Base-by-base conservation (phyloP, 2,113 vertebrate species). In the Haemorhous mexicanus region DNA sequence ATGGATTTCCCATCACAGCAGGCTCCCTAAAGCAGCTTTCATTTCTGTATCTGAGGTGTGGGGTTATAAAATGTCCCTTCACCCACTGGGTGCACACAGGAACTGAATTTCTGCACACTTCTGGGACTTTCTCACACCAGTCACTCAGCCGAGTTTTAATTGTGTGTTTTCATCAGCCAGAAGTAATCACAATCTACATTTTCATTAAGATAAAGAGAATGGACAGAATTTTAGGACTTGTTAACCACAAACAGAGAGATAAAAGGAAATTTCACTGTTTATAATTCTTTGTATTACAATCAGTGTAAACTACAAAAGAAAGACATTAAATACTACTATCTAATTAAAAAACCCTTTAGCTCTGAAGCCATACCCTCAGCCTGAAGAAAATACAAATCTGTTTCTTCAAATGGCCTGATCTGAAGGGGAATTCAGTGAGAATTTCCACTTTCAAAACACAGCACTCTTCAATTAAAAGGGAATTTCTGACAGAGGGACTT, bases 161-260 rank as follows among this genome's bases (percentile, higher is more conserved):
- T 59, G 7, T 46, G 28, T 46, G 23, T 92, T 87, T 87, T 59
- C 78, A 91, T 94, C 69, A 72, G 63, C 85, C 76, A 84, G 56
- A 91, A 85, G 84, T 53, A 91, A 95, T 89, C 90, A 87, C 55
- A 89, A 80, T 87, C 84, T 90, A 50, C 69, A 30, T 66, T 91
- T 84, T 82, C 84, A 94, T 95, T 93, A 89, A 91, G 80, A 83
- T 86, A 55, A 88, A 91, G 58, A 66, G 59, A 91, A 94, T 3
- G 27, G 78, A 74, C 20, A 10, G 49, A 50, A 43, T 73, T 81
- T 84, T 70, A 62, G 82, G 74, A 75, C 47, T 93, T 77, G 58
- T 8, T 80, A 74, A 32, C 46, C 43, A 53, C n/a, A 46, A 70
- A 66, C 50, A 66, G 27, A 69, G 58, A 75, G 39, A 73, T 37